Conservation (phyloP, 1,140 invertebrate genomes). For the Maniola jurtina region DNA sequence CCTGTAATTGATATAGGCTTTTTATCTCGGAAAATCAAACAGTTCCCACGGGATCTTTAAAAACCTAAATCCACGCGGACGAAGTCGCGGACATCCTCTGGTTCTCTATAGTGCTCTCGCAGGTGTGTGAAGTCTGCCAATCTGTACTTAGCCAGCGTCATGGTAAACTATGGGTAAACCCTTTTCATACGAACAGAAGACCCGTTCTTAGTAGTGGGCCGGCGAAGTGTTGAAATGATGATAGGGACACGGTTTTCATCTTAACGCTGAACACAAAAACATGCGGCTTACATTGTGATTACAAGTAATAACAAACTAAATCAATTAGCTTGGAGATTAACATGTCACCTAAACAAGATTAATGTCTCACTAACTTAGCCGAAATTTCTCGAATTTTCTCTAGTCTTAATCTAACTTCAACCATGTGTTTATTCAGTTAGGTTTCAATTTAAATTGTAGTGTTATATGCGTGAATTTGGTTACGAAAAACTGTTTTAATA, state of each 20-base stretch:
- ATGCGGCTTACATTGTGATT: not conserved
- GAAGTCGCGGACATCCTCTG: too few relatives aligned
- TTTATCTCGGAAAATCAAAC: too few relatives aligned
- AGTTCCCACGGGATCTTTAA: too few relatives aligned
- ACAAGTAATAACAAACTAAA: constrained; percentile 1
- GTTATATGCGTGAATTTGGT: not conserved
- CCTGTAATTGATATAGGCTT: too few relatives aligned
- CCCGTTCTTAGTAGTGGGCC: too few relatives aligned
- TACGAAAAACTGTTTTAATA: not conserved
- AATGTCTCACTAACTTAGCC: not conserved
- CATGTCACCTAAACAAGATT: constrained; percentile 1
- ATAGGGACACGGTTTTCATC: not conserved
- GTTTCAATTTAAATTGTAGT: not conserved
- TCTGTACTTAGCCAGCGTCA: too few relatives aligned
- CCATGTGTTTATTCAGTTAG: not conserved
- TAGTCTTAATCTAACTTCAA: not conserved
- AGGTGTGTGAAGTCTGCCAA: too few relatives aligned
- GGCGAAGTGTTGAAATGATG: too few relatives aligned
- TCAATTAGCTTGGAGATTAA: not conserved
- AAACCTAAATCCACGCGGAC: too few relatives aligned
- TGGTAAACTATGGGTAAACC: too few relatives aligned
- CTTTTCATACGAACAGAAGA: too few relatives aligned
- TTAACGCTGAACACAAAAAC: not conserved
- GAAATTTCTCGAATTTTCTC: not conserved
- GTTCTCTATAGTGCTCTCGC: too few relatives aligned